These are phyloP conservation scores for Patella depressa DNA, from an alignment of 2,888 invertebrate genomes.

Conservation along the genomic window DNA sequence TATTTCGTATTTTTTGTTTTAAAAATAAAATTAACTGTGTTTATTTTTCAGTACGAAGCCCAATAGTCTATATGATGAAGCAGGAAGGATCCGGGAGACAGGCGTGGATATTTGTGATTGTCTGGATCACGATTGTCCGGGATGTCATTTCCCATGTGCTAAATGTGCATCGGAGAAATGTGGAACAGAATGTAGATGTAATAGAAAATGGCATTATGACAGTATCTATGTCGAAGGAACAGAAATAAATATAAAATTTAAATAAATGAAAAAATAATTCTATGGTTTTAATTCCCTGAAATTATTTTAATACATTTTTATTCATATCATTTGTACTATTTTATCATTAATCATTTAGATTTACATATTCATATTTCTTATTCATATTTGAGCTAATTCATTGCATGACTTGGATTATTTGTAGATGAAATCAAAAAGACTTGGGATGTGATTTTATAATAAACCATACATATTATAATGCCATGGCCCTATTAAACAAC, in stretches of 20 bases:
- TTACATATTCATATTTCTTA: too few relatives aligned
- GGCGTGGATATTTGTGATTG: conserved; percentile 88
- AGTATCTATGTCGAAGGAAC: conserved; percentile 67
- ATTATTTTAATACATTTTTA: too few relatives aligned
- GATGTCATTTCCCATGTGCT: conserved; percentile 82
- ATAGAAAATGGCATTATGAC: conserved; percentile 64
- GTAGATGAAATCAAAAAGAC: too few relatives aligned
- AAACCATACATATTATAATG: too few relatives aligned
- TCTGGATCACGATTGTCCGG: conserved; percentile 81
- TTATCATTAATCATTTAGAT: too few relatives aligned
- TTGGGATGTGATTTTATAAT: too few relatives aligned
- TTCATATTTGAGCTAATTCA: too few relatives aligned
- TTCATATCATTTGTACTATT: too few relatives aligned
- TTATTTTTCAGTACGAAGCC: conserved; percentile 44
- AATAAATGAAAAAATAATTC: too few relatives aligned
- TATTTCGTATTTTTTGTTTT: neutral
- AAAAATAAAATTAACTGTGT: neutral
- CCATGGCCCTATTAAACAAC: too few relatives aligned
- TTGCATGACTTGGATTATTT: too few relatives aligned
- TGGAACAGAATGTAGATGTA: conserved; percentile 67
- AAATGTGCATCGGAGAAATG: conserved; percentile 71
- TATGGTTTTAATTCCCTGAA: too few relatives aligned
- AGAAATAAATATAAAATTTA: conserved; percentile 37
- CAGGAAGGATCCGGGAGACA: conserved; percentile 59
- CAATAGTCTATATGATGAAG: conserved; percentile 67